Evolutionary conservation across 2,113 vertebrate species (phyloP).

Genomic region (Antechinus stuartii): DNA sequence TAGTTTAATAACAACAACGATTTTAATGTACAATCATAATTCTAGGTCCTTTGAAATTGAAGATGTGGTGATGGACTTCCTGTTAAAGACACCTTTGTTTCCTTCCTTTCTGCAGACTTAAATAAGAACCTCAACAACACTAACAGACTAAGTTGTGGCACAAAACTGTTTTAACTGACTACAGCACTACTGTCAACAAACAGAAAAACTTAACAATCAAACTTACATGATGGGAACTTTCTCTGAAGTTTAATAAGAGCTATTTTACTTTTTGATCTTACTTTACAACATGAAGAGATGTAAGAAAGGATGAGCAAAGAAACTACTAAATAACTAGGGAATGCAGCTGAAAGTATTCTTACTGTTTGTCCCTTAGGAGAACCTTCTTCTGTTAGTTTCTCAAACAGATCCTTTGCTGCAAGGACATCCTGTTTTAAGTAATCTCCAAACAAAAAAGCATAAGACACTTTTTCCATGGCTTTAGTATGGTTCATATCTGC

Average conservation of each 20-base stretch:
- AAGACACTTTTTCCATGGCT: conserved; percentile 96
- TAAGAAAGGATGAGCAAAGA: background rate
- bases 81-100: conserved; percentile 28
- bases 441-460: conserved; percentile 96
- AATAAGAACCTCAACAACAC: background rate
- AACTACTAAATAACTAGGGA: background rate
- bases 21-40: background rate
- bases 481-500: conserved; percentile 94
- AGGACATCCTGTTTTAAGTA: conserved; percentile 92
- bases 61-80: conserved; percentile 15
- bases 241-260: conserved; percentile 23
- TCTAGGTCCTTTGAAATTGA: conserved; percentile 11
- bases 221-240: background rate
- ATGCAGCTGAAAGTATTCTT: conserved; percentile 42
- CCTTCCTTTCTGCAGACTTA: conserved; percentile 20
- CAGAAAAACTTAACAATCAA: background rate
- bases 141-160: background rate
- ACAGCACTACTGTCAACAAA: background rate
- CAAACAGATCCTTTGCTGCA: conserved; percentile 92
- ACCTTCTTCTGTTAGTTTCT: conserved; percentile 94
- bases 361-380: conserved; percentile 97
- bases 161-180: background rate
- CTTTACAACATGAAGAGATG: conserved; percentile 4
- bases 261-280: conserved; percentile 5
- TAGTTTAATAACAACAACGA: background rate